Base-by-base conservation (phyloP, 2,797 vertebrate species). In the Molossus molossus region DNA sequence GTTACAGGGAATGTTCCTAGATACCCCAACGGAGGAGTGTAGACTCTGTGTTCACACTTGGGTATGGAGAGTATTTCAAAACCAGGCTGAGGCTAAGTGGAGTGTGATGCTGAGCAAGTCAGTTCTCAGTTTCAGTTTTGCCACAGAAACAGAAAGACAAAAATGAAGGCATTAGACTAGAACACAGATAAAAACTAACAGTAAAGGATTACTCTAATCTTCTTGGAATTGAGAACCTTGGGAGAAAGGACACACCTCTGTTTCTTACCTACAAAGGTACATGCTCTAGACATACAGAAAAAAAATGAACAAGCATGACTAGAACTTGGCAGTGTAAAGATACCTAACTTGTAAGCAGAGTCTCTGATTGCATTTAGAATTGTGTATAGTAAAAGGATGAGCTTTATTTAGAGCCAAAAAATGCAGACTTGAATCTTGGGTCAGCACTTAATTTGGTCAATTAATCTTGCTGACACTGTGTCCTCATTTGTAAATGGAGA, bases 351-450 rank as follows among this genome's bases (percentile, higher is more conserved):
- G 2, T 69, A 79, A 80, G 21, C 15, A 18, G 14, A 75, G 9
- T 33, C 50, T 76, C 45, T 87, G 67, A 60, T 53, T 94, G 85
- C 48, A 48, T 89, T 75, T 67, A n/a, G 73, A 84, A 87, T 79
- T 40, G 40, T 9, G 4, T 58, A 9, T 67, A 84, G 23, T 27
- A 91, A 87, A 94, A 80, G 27, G 25, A n/a, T 72, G 4, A 93
- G n/a, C 8, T 77, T 82, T 82, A 53, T 72, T 82, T 82, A 53
- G 33, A 92, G 18, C 27, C 60, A 82, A 94, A 64, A 79, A 58
- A 33, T 65, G 65, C 75, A 37, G 15, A 29, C 77, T 69, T 76
- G 67, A 82, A 76, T 57, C 55, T 72, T 87, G 50, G 17, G n/a
- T 87, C 40, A 25, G 33, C 25, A 23, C 48, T 94, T 80, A n/a